These are phyloP conservation scores for Echinometra lucunter DNA, from an alignment of 53 echinoderm and acorn worm species.

Conservation along the genomic window DNA sequence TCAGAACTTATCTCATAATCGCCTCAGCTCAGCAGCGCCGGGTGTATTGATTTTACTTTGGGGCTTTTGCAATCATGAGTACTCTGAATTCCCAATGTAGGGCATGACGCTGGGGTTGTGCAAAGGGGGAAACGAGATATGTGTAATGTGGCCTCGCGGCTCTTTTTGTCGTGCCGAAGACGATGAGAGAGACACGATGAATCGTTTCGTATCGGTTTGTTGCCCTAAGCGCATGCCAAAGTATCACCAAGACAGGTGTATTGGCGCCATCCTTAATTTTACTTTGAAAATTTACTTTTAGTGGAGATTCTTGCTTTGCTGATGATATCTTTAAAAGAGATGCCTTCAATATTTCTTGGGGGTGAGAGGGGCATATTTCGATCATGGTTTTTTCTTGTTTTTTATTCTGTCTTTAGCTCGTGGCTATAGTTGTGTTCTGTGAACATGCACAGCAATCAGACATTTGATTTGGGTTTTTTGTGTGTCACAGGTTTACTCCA, in stretches of 20 bases:
- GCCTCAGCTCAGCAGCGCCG: background rate
- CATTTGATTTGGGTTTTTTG: too few relatives aligned
- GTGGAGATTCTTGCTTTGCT: background rate
- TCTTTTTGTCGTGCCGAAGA: slow-evolving; percentile 32
- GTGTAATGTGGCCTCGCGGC: slow-evolving; percentile 25
- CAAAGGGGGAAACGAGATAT: slow-evolving; percentile 15
- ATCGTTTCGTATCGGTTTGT: slow-evolving; percentile 10
- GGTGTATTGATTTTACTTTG: slow-evolving; percentile 42
- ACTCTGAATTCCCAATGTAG: background rate
- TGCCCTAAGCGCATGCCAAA: slow-evolving; percentile 4
- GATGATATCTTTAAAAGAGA: background rate
- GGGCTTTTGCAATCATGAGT: slow-evolving; percentile 38
- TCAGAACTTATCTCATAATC: slow-evolving; percentile 21
- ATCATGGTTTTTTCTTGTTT: too few relatives aligned
- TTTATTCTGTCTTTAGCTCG: too few relatives aligned
- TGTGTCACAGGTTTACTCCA: too few relatives aligned
- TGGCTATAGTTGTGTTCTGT: too few relatives aligned
- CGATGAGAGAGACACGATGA: background rate
- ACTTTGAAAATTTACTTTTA: slow-evolving; percentile 3
- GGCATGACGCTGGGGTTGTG: background rate
- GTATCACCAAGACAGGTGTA: slow-evolving; percentile 10
- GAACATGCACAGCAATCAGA: too few relatives aligned
- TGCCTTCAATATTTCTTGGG: too few relatives aligned
- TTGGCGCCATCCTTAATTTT: slow-evolving; percentile 3
- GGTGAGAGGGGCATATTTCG: too few relatives aligned